These are phyloP conservation scores for Slavum lentiscoides DNA, from an alignment of 2,888 invertebrate species.

Conservation along the genomic window DNA sequence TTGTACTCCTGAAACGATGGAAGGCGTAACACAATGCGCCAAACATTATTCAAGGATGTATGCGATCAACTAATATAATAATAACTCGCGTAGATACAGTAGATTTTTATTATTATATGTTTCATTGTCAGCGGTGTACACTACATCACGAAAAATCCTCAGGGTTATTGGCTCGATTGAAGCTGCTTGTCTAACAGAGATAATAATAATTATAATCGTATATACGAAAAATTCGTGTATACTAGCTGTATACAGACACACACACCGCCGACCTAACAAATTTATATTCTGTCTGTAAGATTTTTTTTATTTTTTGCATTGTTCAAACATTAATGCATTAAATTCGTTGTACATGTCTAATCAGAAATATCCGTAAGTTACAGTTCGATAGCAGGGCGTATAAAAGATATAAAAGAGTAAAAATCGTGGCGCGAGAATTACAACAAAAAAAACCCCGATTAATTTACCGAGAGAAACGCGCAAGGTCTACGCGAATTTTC, in stretches of 20 bases:
- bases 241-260: too few relatives aligned
- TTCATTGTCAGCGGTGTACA: conserved; percentile 32
- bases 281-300: background rate
- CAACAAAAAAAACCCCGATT: background rate
- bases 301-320: conserved; percentile 10
- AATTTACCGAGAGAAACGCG: background rate
- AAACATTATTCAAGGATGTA: conserved; percentile 41
- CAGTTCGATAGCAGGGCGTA: too few relatives aligned
- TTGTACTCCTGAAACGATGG: conserved; percentile 36
- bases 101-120: conserved; percentile 22
- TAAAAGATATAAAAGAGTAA: too few relatives aligned
- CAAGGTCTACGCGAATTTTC: too few relatives aligned
- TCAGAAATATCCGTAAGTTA: background rate
- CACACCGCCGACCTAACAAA: background rate
- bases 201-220: conserved; percentile 40
- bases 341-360: background rate
- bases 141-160: conserved; percentile 39
- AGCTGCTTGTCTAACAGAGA: background rate
- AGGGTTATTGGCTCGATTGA: conserved; percentile 44
- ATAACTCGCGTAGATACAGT: conserved; percentile 21
- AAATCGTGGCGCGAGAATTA: background rate
- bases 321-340: conserved; percentile 13
- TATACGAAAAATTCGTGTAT: background rate
- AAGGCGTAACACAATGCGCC: conserved; percentile 44
- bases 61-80: conserved; percentile 39